A percentile compares a stretch with the other conserved stretches of the same genome.
Conservation (phyloP, 2,888 invertebrate genomes). For the Hesperia comma region DNA sequence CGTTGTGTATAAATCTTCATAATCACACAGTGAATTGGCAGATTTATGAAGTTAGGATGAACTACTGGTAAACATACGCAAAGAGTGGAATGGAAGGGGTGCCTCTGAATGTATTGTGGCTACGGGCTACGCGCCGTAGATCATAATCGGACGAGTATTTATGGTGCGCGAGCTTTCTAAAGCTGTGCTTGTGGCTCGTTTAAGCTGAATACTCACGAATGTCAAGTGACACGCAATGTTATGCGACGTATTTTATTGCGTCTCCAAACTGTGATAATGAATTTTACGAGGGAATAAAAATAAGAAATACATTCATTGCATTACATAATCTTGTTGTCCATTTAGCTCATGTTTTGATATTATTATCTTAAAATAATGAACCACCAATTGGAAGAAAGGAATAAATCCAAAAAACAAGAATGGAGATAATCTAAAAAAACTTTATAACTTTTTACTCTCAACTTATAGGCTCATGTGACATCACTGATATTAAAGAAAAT, state of each 20-base stretch:
- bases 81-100: slow-evolving; percentile 50
- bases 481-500: no score
- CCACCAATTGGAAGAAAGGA: no score
- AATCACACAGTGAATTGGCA: slow-evolving; percentile 48
- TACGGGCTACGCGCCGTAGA: slow-evolving; percentile 82
- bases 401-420: no score
- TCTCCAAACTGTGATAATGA: slow-evolving; percentile 36
- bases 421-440: no score
- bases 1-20: slow-evolving; percentile 47
- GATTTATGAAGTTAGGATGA: slow-evolving; percentile 52
- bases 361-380: neutral
- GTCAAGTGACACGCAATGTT: slow-evolving; percentile 69
- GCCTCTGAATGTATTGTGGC: slow-evolving; percentile 60
- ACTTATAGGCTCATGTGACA: no score
- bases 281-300: slow-evolving; percentile 1
- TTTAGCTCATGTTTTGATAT: neutral
- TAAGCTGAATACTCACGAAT: slow-evolving; percentile 64
- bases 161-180: slow-evolving; percentile 78
- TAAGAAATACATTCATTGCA: slow-evolving; percentile 1
- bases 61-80: slow-evolving; percentile 50
- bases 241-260: slow-evolving; percentile 48
- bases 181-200: slow-evolving; percentile 52
- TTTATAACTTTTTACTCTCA: no score
- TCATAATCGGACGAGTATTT: slow-evolving; percentile 82
- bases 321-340: slow-evolving; percentile 4